Conservation (phyloP, 2,888 invertebrate species). For the Cinara cedri region DNA sequence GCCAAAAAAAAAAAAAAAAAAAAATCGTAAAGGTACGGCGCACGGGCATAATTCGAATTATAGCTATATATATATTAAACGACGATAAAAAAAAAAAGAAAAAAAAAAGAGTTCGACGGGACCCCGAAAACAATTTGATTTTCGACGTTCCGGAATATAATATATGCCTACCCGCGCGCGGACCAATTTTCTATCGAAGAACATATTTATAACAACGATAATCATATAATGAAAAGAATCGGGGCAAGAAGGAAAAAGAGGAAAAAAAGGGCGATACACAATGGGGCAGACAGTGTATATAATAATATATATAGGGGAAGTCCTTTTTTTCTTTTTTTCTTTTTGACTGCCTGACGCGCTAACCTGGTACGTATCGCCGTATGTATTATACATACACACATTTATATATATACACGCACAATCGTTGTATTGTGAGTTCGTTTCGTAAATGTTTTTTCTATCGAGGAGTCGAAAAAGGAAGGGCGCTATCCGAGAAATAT, state of each 20-base stretch:
- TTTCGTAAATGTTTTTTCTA: conserved; percentile 11
- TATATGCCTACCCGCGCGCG: neutral
- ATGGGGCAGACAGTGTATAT: conserved; percentile 8
- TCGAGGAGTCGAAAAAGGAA: conserved; percentile 33
- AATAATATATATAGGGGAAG: conserved; percentile 27
- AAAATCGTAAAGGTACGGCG: neutral
- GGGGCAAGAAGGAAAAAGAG: conserved; percentile 15
- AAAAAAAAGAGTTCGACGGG: too few relatives aligned
- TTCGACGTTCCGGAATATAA: conserved; percentile 5
- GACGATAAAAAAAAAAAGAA: neutral
- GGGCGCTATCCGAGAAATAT: conserved; percentile 6
- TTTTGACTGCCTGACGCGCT: conserved; percentile 25
- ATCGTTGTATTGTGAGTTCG: conserved; percentile 22
- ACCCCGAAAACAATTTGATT: conserved; percentile 38
- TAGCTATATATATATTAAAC: conserved; percentile 36
- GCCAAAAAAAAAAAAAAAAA: conserved; percentile 1
- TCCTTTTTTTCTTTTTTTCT: conserved; percentile 20
- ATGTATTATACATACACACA: neutral
- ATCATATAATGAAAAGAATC: conserved; percentile 34
- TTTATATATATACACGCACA: neutral
- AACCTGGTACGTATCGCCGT: neutral
- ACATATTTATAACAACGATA: conserved; percentile 29
- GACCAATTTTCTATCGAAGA: conserved; percentile 34
- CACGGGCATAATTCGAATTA: conserved; percentile 27
- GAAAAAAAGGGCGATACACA: conserved; percentile 41